Evolutionary conservation across 2,888 invertebrate genomes (phyloP), one percentile per base, ranked within the genome.

Genomic region (Epinotia nisella): DNA sequence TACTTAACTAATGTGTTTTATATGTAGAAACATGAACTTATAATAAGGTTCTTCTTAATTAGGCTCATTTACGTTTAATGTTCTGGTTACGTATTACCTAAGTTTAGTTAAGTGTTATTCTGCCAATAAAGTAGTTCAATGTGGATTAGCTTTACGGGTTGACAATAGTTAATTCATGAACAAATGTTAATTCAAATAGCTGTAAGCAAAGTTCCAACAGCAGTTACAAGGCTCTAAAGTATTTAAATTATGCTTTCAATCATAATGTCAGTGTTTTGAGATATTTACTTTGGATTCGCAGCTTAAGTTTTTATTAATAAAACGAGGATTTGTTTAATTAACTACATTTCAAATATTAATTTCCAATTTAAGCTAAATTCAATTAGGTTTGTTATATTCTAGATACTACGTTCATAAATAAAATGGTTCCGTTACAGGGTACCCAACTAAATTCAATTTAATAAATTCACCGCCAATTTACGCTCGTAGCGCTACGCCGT

Each of bases 1-100:
- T 39, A 21, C n/a, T 51, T 45, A 56, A 56, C 55, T n/a, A 1
- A 51, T 49, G 68, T 65, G 19, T 68, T 53, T 39, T 53, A 13
- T 49, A n/a, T n/a, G 41, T 41, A 69, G 19, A 15, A 60, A 51
- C 35, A 11, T 69, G 19, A 69, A 61, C 39, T 61, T 53, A 13
- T 61, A 17, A 53, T 53, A n/a, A 21, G n/a, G 39, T 69, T 60
- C 24, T n/a, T 19, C 45, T 15, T 29, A 58, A 10, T 15, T 68
- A 58, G 35, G 53, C 2, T 45, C 19, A 45, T 58, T 58, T 24
- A 59, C 17, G 29, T 49, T 68, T 49, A 49, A 24, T 59, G 45
- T 58, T 49, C 53, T 19, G 19, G 64, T 10, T 29, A n/a, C n/a
- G n/a, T n/a, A 17, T 35, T 9, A 35, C 35, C 9, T 35, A 9